Conservation (phyloP, 2,797 vertebrate genomes). For the Enteromius treurensis region DNA sequence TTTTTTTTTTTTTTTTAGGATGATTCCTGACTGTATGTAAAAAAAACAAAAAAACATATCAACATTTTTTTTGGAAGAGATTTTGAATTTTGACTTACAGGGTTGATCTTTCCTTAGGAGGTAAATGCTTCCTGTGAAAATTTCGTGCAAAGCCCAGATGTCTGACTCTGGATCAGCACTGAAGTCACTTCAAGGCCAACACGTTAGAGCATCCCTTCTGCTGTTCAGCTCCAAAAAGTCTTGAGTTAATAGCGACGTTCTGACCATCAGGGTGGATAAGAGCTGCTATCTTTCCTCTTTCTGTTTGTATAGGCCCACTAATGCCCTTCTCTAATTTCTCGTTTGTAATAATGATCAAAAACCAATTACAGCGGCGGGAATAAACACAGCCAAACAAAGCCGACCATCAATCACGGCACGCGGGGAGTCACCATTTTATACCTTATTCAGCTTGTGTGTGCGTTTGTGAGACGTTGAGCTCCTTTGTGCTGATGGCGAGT, state of each 20-base stretch:
- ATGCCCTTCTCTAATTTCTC: constrained; percentile 58
- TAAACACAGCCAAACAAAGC: constrained; percentile 57
- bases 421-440: constrained; percentile 33
- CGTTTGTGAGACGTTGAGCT: constrained; percentile 50
- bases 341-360: constrained; percentile 65
- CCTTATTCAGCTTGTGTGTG: constrained; percentile 28
- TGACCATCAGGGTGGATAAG: constrained; percentile 24
- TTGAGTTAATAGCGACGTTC: constrained; percentile 11
- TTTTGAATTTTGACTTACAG: neutral
- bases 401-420: constrained; percentile 56
- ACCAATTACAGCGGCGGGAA: constrained; percentile 59
- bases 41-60: neutral
- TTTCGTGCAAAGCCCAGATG: constrained; percentile 27
- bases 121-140: neutral
- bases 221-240: constrained; percentile 29
- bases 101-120: neutral
- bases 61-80: too few species aligned
- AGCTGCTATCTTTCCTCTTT: constrained; percentile 9
- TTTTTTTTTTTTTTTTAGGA: too few species aligned
- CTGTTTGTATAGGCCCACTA: constrained; percentile 52
- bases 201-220: neutral
- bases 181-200: constrained; percentile 41
- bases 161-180: constrained; percentile 47
- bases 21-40: neutral
- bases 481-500: constrained; percentile 79